A percentile compares a stretch with the other conserved stretches of the same genome.
phyloP scores from a whole-genome alignment of 2,888 invertebrate genomes.

The Cantharis nigra region DNA sequence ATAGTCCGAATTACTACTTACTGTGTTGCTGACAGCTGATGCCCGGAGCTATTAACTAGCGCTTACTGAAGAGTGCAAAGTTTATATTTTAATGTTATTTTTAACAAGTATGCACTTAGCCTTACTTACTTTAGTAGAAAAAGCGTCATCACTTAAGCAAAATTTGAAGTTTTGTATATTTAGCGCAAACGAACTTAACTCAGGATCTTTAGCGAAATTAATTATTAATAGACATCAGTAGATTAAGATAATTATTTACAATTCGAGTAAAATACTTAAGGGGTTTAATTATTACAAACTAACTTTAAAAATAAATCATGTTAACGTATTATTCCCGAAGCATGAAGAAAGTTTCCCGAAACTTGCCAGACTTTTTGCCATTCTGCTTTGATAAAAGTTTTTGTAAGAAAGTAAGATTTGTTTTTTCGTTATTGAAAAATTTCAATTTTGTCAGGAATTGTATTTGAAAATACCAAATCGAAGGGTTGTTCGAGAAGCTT shows the following conservation, averaged over 20 bases:
- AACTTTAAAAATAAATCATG: not conserved
- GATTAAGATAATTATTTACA: not conserved
- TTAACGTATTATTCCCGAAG: not conserved
- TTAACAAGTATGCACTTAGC: not conserved
- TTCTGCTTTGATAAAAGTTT: slow-evolving; percentile 11
- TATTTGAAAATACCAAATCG: slow-evolving; percentile 6
- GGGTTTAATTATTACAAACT: not conserved
- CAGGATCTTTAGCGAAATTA: not conserved
- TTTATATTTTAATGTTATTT: not conserved
- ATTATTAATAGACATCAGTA: not conserved
- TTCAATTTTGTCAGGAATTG: slow-evolving; percentile 11
- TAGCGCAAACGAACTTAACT: too few species aligned
- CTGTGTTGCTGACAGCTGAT: slow-evolving; percentile 14
- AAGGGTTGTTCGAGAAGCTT: not conserved
- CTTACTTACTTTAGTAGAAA: not conserved
- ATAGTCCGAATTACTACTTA: slow-evolving; percentile 1
- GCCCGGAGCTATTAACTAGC: slow-evolving; percentile 2
- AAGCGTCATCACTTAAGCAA: not conserved
- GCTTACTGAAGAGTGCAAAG: not conserved
- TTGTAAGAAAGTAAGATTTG: slow-evolving; percentile 7
- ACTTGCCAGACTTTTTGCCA: not conserved
- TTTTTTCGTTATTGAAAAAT: slow-evolving; percentile 12
- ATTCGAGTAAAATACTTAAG: not conserved
- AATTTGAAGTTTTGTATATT: not conserved
- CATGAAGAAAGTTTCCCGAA: slow-evolving; percentile 1